Evolutionary conservation across 2,888 invertebrate species (phyloP), one percentile per base, ranked within the genome.

Genomic region (Helobdella robusta): DNA sequence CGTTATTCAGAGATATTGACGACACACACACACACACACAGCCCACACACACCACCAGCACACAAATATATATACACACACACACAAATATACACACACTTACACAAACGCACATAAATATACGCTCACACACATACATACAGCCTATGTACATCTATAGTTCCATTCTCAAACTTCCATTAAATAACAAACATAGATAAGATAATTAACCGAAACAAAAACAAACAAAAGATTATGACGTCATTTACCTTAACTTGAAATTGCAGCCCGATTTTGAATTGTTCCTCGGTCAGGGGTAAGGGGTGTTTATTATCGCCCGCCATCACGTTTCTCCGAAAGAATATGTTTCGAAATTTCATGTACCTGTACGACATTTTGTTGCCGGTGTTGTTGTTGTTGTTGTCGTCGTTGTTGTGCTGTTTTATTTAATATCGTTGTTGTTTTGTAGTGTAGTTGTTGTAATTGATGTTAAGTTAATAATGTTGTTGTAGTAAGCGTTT

Each of bases 311-410:
- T 50, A n/a, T n/a, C n/a, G n/a, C n/a, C n/a, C n/a, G n/a, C n/a
- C n/a, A n/a, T n/a, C 18, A 25, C 34, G 48, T 30, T 28, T 32
- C 25, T 62, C 34, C 50, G 30, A 4, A 44, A 23, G 3, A 62
- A 30, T 1, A 62, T 11, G 3, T 18, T 1, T 30, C 34, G 48
- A 30, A 62, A 6, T n/a, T 46, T 36, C 6, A 35, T 34, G 50
- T 62, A 62, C 35, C 32, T 62, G 62, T 62, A 62, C 3, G 50
- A n/a, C 62, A 62, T 62, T 28, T 25, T 5, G n/a, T n/a, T n/a
- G n/a, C n/a, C n/a, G n/a, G n/a, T n/a, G n/a, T n/a, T n/a, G n/a
- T n/a, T n/a, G n/a, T n/a, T n/a, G n/a, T n/a, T 40, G 44, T 40
- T n/a, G 44, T 40, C n/a, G 11, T 40, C 11, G 11, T 11, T n/a